Conservation (phyloP, 2,888 invertebrate species). For the Leptopilina syphax region DNA sequence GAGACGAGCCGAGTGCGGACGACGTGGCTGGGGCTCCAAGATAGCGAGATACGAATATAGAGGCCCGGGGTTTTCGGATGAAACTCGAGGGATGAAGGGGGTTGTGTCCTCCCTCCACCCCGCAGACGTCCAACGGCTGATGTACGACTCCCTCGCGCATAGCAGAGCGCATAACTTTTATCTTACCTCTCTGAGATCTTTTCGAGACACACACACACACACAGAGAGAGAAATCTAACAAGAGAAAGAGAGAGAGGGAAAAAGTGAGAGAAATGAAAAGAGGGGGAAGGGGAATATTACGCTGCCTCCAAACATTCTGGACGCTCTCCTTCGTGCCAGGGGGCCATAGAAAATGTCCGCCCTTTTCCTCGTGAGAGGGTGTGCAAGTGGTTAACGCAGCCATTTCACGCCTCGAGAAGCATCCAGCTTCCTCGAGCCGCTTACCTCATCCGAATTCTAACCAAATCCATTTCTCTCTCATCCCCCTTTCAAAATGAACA, state of each 20-base stretch:
- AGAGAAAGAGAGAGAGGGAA: conserved; percentile 41
- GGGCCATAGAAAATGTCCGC: conserved; percentile 54
- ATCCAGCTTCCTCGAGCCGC: conserved; percentile 63
- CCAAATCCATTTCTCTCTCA: conserved; percentile 65
- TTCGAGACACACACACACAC: conserved; percentile 37
- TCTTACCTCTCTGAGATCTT: conserved; percentile 62
- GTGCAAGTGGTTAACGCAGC: conserved; percentile 76
- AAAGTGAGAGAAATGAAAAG: conserved; percentile 5
- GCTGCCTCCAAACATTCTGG: conserved; percentile 50
- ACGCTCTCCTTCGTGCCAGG: conserved; percentile 48
- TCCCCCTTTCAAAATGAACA: conserved; percentile 48
- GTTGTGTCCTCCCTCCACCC: conserved; percentile 68
- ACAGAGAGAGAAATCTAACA: conserved; percentile 42
- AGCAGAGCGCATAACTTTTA: conserved; percentile 75
- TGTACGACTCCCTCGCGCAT: conserved; percentile 76
- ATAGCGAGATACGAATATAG: conserved; percentile 70
- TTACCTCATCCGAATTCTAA: conserved; percentile 73
- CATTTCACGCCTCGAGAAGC: conserved; percentile 76
- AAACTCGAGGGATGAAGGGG: conserved; percentile 55
- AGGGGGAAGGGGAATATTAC: conserved; percentile 50
- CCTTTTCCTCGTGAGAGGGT: conserved; percentile 60
- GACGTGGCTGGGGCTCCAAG: conserved; percentile 64
- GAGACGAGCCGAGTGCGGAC: conserved; percentile 45
- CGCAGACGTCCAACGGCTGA: conserved; percentile 75
- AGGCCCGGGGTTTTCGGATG: conserved; percentile 53